Evolutionary conservation across 2,113 vertebrate species (phyloP), one percentile per base, ranked within the genome.

Genomic region (Heterotis niloticus): DNA sequence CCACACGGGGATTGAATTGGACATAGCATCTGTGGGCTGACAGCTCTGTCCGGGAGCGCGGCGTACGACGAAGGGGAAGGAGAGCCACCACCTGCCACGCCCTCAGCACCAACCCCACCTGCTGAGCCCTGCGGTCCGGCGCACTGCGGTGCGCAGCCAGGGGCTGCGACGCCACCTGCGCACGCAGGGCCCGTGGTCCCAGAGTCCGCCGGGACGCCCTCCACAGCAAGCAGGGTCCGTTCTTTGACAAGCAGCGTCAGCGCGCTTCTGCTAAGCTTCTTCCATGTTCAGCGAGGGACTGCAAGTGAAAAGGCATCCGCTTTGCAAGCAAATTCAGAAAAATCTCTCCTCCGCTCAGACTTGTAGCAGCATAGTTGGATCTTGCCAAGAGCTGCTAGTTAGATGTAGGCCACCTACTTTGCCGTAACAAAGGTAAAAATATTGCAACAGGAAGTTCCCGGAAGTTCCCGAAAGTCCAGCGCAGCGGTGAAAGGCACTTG

Each of bases 121-220:
- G 77, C 84, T 79, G 81, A 79, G 76, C 75, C 77, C 80, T 84
- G 72, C 54, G 62, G 20, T 16, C 23, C 12, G 69, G 64, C 52
- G 56, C 18, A 66, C 76, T 34, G 79, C 79, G 71, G 78, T 70
- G 81, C 75, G 44, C 29, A 69, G 34, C 20, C 29, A 1, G n/a
- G 66, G 24, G 28, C 44, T 5, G 34, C 23, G 13, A 73, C 77
- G 5, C 66, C 59, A 3, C 10, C 44, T n/a, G 18, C 62, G 5
- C 5, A 34, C 62, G 23, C 11, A 1, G 23, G 16, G 66, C 54
- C 65, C 54, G 23, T 24, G 29, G n/a, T 57, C 16, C 44, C 51
- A 20, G 10, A n/a, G 17, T 29, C 23, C 17, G 14, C 11, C 44
- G n/a, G 34, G 34, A 14, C 13, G 23, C 18, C 29, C 62, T 52